Percentiles rank a stretch among this genome's conserved stretches.
Evolutionary conservation across 2,113 vertebrate genomes (phyloP).

Genomic region (Aphyosemion australe): DNA sequence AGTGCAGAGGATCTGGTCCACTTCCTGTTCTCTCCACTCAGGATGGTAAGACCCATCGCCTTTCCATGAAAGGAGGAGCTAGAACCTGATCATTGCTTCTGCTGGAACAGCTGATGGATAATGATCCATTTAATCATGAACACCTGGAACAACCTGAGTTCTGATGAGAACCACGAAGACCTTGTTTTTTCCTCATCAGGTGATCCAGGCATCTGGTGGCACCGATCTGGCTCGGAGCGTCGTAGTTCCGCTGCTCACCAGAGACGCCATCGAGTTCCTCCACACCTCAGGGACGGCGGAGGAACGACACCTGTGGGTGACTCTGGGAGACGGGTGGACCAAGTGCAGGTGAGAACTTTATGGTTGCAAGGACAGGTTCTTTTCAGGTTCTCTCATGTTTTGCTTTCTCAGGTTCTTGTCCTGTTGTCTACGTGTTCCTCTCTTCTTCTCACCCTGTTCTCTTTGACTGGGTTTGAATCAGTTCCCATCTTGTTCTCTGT

Average conservation of each 20-base stretch:
- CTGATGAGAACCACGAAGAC: no score
- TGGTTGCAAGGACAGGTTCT: neutral
- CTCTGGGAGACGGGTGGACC: slow-evolving; percentile 90
- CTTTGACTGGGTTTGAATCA: neutral
- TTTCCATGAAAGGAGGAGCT: neutral
- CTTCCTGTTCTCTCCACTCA: slow-evolving; percentile 92
- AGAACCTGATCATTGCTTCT: neutral
- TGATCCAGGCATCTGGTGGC: slow-evolving; percentile 90
- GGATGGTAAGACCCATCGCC: slow-evolving; percentile 80
- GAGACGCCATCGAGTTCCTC: slow-evolving; percentile 91
- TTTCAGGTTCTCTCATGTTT: neutral
- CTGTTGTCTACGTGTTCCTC: neutral
- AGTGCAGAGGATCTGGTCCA: slow-evolving; percentile 92
- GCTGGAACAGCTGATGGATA: no score
- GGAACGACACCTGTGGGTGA: slow-evolving; percentile 90
- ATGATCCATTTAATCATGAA: neutral
- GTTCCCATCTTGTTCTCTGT: neutral
- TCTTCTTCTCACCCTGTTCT: neutral
- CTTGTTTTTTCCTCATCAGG: slow-evolving; percentile 81
- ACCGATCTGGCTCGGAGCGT: slow-evolving; percentile 87
- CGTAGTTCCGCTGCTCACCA: slow-evolving; percentile 88
- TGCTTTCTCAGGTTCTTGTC: neutral
- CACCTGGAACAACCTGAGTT: neutral
- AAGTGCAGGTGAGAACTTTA: slow-evolving; percentile 84
- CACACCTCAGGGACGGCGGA: slow-evolving; percentile 80